Percentiles rank a stretch among this genome's conserved stretches.
These are phyloP conservation scores for Pseudococcus longispinus DNA, from an alignment of 2,888 invertebrate species.

Conservation along the genomic window DNA sequence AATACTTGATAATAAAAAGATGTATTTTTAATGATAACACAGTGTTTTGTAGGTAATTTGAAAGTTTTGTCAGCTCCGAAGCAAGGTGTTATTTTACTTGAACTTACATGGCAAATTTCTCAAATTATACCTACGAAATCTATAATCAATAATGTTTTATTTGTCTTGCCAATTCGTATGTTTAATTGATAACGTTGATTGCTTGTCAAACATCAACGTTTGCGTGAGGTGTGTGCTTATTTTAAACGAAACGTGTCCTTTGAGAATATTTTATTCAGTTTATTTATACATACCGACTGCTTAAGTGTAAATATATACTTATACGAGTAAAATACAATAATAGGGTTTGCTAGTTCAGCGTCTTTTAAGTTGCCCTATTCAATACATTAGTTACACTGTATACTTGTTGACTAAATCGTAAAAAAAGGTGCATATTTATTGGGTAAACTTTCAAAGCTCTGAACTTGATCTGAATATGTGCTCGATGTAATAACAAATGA, in stretches of 20 bases:
- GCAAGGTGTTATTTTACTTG: neutral
- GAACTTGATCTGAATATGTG: neutral
- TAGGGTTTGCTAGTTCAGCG: neutral
- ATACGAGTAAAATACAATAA: too few relatives aligned
- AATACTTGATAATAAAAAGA: neutral
- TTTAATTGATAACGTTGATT: neutral
- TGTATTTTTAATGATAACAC: neutral
- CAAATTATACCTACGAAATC: neutral
- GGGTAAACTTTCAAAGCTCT: neutral
- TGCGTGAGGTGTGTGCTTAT: neutral
- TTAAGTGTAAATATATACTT: too few relatives aligned
- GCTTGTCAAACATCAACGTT: neutral
- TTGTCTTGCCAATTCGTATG: neutral
- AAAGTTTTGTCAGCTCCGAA: neutral
- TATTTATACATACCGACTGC: too few relatives aligned
- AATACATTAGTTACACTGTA: neutral
- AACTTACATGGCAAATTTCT: neutral
- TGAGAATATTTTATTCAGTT: too few relatives aligned
- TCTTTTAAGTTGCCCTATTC: neutral
- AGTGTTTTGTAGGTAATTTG: too few relatives aligned
- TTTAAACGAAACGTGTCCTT: too few relatives aligned
- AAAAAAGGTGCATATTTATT: neutral
- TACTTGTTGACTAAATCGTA: neutral
- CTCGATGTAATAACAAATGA: neutral
- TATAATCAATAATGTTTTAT: neutral